phyloP scores from a whole-genome alignment of 2,797 vertebrate genomes.

The Argya squamiceps region DNA sequence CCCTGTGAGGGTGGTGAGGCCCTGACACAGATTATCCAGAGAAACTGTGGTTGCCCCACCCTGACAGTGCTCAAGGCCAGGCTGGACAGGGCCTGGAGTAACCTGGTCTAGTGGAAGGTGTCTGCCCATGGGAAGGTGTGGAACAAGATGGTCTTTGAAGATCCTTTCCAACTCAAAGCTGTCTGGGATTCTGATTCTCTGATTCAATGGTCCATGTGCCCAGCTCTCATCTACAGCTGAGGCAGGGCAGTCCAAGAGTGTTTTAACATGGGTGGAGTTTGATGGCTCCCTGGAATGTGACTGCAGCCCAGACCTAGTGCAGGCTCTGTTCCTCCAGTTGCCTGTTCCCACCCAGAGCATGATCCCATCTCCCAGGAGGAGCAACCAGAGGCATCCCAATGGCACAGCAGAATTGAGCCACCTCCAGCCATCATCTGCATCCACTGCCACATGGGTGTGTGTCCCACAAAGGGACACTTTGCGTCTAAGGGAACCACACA shows the following conservation, averaged over 20 bases:
- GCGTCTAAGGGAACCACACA: neutral
- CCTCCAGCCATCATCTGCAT: neutral
- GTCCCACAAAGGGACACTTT: neutral
- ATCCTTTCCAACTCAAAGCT: neutral
- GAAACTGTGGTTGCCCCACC: neutral
- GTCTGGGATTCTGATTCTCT: neutral
- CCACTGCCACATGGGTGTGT: fast-evolving
- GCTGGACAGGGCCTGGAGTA: neutral
- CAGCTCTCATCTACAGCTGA: neutral
- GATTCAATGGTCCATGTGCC: neutral
- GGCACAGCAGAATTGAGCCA: neutral
- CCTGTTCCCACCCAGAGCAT: neutral
- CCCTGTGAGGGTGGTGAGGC: neutral
- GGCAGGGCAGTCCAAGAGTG: neutral
- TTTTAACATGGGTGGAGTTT: neutral
- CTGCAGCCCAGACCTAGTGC: neutral
- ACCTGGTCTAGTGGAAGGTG: neutral
- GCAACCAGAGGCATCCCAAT: neutral
- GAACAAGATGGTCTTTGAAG: neutral
- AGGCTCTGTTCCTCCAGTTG: neutral
- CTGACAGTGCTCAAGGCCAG: neutral
- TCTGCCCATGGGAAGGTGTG: neutral
- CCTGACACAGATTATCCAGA: neutral
- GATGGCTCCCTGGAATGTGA: fast-evolving
- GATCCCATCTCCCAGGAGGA: neutral